Evolutionary conservation across 2,888 invertebrate species (phyloP), one percentile per base, ranked within the genome.

Genomic region (Campoplex capitator): DNA sequence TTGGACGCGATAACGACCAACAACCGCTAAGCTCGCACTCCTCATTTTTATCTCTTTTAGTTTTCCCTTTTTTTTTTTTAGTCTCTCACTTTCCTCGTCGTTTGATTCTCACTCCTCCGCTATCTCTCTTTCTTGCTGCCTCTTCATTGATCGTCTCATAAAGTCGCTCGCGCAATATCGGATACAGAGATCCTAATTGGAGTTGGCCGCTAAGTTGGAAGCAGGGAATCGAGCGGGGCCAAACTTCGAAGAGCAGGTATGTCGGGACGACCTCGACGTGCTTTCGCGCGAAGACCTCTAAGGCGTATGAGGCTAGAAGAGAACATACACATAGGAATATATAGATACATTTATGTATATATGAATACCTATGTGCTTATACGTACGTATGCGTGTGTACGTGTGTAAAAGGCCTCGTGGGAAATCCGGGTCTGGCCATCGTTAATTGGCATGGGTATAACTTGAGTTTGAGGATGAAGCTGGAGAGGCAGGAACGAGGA

Each of bases 171-270:
- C 73, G 73, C 84, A 82, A 75, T 86, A 86, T 86, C 86, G 86
- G 86, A 86, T 86, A 86, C 86, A 86, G 83, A 86, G 86, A 86
- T 84, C 86, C 82, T 86, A 86, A 86, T 86, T 86, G 86, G 86
- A 86, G 86, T 86, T 86, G 81, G 86, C 86, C 75, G 80, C 67
- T 81, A 84, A 86, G 84, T 86, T 86, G 70, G 73, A 83, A 82
- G 75, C 82, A 76, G 73, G 56, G 80, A 75, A 76, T 79, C 58
- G 78, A 67, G 80, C 65, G 58, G 45, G 38, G 68, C 62, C 80
- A 84, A 86, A 86, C 83, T 86, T 86, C 73, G 76, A 86, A 86
- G 83, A 79, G 85, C 67, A 68, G 48, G 42, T 16, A 71, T 80
- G 65, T 80, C 80, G 79, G 67, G 81, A 65, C 67, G 80, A 80